Percentiles rank a stretch among this genome's conserved stretches.
Evolutionary conservation across 2,888 invertebrate species (phyloP).

Genomic region (Caenorhabditis japonica): DNA sequence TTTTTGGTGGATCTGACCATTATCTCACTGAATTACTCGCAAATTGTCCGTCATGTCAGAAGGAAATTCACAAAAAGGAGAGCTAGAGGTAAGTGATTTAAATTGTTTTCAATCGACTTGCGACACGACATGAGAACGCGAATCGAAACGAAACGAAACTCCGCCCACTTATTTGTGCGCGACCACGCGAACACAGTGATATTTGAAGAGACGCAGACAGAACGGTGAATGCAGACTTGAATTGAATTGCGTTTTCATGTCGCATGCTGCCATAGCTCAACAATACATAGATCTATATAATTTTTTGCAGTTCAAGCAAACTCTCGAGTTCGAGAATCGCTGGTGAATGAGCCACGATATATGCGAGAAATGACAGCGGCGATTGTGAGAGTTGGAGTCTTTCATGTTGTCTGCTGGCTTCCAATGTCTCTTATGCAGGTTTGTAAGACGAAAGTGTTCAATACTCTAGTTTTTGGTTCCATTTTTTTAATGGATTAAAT

Average conservation of each 20-base stretch:
- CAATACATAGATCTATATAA: not conserved
- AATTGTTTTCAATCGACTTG: not conserved
- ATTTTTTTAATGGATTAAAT: too few species aligned
- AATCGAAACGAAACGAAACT: too few species aligned
- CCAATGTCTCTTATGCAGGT: conserved; percentile 61
- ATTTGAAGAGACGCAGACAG: too few species aligned
- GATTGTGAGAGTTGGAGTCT: conserved; percentile 74
- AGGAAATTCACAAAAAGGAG: conserved; percentile 74
- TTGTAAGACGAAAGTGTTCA: not conserved
- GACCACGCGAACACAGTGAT: too few species aligned
- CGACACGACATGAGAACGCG: too few species aligned
- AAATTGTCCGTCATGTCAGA: conserved; percentile 74
- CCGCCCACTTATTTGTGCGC: not conserved
- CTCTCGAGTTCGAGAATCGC: conserved; percentile 59
- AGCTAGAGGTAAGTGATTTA: conserved; percentile 63
- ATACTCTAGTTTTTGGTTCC: too few species aligned
- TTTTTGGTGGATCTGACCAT: conserved; percentile 67
- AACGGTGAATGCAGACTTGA: too few species aligned
- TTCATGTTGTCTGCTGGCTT: conserved; percentile 75
- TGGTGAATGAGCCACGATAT: conserved; percentile 74
- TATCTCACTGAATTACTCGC: conserved; percentile 72
- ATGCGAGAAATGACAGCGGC: conserved; percentile 76
- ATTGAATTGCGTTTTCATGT: too few species aligned
- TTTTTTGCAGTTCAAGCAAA: conserved; percentile 56
- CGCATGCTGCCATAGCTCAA: too few species aligned